A percentile compares a stretch with the other conserved stretches of the same genome.
These are phyloP conservation scores for Drosophila quinaria DNA, from an alignment of 2,888 invertebrate species.

Conservation along the genomic window DNA sequence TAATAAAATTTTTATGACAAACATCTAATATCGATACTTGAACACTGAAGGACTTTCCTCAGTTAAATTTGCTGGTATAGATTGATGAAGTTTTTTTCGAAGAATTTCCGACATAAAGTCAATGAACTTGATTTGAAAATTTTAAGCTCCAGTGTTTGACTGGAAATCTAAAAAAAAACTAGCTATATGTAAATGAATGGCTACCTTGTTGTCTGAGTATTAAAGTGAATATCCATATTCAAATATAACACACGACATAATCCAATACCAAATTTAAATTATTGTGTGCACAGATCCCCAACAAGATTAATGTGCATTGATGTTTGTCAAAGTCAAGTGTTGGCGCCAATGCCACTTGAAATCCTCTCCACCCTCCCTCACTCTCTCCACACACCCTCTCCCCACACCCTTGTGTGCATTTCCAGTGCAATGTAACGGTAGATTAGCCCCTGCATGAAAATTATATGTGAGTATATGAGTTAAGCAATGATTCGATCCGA, in stretches of 20 bases:
- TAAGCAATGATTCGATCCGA: conserved; percentile 11
- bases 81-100: not conserved
- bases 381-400: not conserved
- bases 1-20: no score
- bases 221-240: conserved; percentile 14
- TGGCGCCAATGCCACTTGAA: conserved; percentile 80
- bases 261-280: conserved; percentile 4
- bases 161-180: conserved; percentile 14
- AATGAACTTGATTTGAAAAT: conserved; percentile 48
- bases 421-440: conserved; percentile 47
- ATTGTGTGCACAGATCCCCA: conserved; percentile 22
- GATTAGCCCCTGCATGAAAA: conserved; percentile 40
- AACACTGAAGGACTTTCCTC: no score
- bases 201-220: conserved; percentile 32
- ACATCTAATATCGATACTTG: no score
- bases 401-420: conserved; percentile 41
- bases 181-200: not conserved
- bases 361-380: conserved; percentile 8
- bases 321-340: conserved; percentile 82
- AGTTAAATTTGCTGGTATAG: not conserved
- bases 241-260: conserved; percentile 19
- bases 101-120: conserved; percentile 42
- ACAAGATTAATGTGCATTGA: conserved; percentile 63
- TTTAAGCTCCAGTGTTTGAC: conserved; percentile 9
- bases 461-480: not conserved